These are phyloP conservation scores for Anthonomus grandis DNA, from an alignment of 1,140 invertebrate genomes.

Conservation along the genomic window DNA sequence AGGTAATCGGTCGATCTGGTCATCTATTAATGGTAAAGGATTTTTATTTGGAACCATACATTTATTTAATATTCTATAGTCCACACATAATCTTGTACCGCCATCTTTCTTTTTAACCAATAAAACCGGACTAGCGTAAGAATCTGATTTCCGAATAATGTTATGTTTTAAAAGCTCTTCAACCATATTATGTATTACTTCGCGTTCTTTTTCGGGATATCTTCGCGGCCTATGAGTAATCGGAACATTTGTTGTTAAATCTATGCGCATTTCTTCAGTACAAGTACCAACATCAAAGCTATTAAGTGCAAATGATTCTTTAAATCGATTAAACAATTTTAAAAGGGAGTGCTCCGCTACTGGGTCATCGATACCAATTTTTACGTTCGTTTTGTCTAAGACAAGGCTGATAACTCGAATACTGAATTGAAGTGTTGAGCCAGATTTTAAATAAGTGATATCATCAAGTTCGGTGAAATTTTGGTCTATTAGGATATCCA, in stretches of 20 bases:
- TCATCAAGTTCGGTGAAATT: constrained; percentile 22
- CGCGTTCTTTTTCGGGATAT: background rate
- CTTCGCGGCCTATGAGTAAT: background rate
- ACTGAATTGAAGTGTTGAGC: background rate
- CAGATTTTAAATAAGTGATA: background rate
- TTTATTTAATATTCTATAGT: constrained; percentile 4
- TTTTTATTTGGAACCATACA: background rate
- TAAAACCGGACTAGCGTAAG: constrained; percentile 10
- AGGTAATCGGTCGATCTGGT: constrained; percentile 43
- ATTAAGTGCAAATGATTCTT: background rate
- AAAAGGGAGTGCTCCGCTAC: background rate
- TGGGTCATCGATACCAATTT: background rate
- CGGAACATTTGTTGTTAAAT: background rate
- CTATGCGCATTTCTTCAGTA: background rate
- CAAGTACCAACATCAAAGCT: background rate
- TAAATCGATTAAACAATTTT: constrained; percentile 4
- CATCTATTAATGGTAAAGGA: constrained; percentile 6
- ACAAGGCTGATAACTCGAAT: no score
- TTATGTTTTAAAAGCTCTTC: constrained; percentile 8
- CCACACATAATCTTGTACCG: background rate
- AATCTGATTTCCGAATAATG: constrained; percentile 9
- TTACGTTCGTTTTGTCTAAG: no score
- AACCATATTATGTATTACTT: background rate
- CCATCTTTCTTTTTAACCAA: constrained; percentile 3
- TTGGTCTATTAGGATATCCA: constrained; percentile 21